Percentiles rank a stretch among this genome's conserved stretches.
These are phyloP conservation scores for Ethmia dodecea DNA, from an alignment of 2,888 invertebrate species.

Conservation along the genomic window DNA sequence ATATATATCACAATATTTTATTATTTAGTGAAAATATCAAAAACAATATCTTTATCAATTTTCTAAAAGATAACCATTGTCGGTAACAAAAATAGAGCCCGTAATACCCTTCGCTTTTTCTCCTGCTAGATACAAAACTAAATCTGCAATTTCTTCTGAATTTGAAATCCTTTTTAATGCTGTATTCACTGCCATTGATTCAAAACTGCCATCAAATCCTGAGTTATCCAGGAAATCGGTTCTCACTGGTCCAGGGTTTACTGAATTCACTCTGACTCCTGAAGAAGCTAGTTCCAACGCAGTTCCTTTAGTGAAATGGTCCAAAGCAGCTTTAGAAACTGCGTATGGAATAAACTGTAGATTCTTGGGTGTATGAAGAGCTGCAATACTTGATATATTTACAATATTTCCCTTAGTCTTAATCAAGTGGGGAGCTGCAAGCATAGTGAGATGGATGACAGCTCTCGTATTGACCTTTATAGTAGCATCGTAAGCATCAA, in stretches of 20 bases:
- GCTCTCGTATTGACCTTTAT: slow-evolving; percentile 22
- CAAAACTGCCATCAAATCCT: slow-evolving; percentile 3
- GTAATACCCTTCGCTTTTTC: background rate
- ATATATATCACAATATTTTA: no score
- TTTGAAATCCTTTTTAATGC: background rate
- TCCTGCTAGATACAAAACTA: background rate
- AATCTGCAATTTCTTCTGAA: background rate
- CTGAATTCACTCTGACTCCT: slow-evolving; percentile 38
- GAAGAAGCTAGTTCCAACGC: slow-evolving; percentile 79
- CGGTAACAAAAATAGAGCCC: background rate
- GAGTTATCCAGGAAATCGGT: slow-evolving; percentile 3
- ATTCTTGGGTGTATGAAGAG: slow-evolving; percentile 4
- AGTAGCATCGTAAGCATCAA: slow-evolving; percentile 18
- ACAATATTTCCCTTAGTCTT: slow-evolving; percentile 23
- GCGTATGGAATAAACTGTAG: slow-evolving; percentile 50
- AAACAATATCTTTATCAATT: no score
- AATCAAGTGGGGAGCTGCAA: slow-evolving; percentile 19
- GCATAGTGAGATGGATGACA: slow-evolving; percentile 17
- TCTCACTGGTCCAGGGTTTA: slow-evolving; percentile 10
- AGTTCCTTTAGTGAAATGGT: slow-evolving; percentile 23
- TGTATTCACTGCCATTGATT: no score
- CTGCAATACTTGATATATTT: slow-evolving; percentile 21
- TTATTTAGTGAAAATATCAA: no score
- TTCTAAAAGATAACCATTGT: background rate
- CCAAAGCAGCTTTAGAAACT: slow-evolving; percentile 19